phyloP scores from a whole-genome alignment of 2,888 invertebrate genomes.

The Gari tellinella region DNA sequence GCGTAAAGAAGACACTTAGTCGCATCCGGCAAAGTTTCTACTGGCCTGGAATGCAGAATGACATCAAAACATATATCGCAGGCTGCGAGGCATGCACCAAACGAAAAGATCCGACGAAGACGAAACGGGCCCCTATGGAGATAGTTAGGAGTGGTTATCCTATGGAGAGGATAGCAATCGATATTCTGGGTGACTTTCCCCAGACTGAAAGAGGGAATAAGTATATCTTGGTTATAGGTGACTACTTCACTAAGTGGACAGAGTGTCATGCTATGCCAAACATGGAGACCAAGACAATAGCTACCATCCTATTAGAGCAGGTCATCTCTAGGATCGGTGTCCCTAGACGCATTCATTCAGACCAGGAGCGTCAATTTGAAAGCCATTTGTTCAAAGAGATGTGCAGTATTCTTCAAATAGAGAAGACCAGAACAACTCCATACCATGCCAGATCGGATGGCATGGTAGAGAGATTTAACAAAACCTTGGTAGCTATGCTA shows the following conservation, averaged over 20 bases:
- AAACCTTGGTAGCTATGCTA: conserved; percentile 33
- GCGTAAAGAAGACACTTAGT: no score
- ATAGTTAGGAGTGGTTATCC: conserved; percentile 28
- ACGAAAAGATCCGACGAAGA: conserved; percentile 10
- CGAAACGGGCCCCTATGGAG: conserved; percentile 33
- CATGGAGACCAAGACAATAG: conserved; percentile 32
- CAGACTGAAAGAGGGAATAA: conserved; percentile 31
- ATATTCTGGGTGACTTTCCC: conserved; percentile 39
- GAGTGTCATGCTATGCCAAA: conserved; percentile 30
- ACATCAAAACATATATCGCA: conserved; percentile 3
- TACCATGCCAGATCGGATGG: conserved; percentile 45
- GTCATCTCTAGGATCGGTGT: conserved; percentile 37
- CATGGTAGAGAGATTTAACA: conserved; percentile 38
- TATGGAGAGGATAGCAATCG: conserved; percentile 33
- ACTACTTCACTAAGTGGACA: conserved; percentile 50
- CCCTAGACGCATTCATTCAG: conserved; percentile 38
- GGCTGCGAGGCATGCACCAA: conserved; percentile 18
- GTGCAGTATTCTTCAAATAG: no score
- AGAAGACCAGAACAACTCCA: no score
- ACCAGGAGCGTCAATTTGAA: conserved; percentile 48
- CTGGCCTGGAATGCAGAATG: no score
- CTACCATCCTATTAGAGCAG: conserved; percentile 29
- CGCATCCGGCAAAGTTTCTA: no score
- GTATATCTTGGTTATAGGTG: conserved; percentile 38
- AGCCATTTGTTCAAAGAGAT: conserved; percentile 41